Evolutionary conservation across 1,140 invertebrate genomes (phyloP), one percentile per base, ranked within the genome.

Genomic region (Pogonomyrmex barbatus): DNA sequence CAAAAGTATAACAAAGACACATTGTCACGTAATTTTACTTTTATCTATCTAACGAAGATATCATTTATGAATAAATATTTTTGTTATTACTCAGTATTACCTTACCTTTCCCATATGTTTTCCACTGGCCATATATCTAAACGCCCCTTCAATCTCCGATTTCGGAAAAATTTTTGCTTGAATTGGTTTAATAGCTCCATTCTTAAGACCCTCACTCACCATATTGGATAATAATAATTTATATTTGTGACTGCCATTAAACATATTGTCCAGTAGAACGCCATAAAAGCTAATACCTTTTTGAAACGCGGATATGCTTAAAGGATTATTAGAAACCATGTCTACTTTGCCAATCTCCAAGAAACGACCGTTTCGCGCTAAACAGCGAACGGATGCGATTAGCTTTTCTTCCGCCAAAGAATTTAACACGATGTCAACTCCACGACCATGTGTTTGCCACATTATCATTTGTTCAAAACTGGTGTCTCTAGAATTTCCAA

Each of bases 331-430:
- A 63, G 96, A 96, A 2, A 95, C 95, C 85, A 97, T 95, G 93
- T 97, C 97, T 84, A 97, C 97, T 91, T 97, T 97, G 17, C 97
- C 97, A 50, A 98, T 98, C 94, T 98, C 97, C 4, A 98, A 92
- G 93, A 98, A 98, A 33, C 96, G 95, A 1, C 97, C 97, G 10
- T 95, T 94, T 97, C 24, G 24, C 24, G 24, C 24, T 24, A 24
- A 24, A 24, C 24, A 24, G 24, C 24, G 24, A 24, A 24, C 24
- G 24, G 24, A 24, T 24, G 24, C 24, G 24, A 24, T 24, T 24
- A 24, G 24, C 24, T 24, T 24, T 24, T 24, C 24, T 24, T 24
- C 24, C 24, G 24, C 24, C 24, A 24, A 24, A 24, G 24, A 24
- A 24, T 24, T 24, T 24, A 24, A 24, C 24, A 24, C 24, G 24